These are phyloP conservation scores for Sebastes itinus DNA, from an alignment of 2,797 vertebrate species.

Conservation along the genomic window DNA sequence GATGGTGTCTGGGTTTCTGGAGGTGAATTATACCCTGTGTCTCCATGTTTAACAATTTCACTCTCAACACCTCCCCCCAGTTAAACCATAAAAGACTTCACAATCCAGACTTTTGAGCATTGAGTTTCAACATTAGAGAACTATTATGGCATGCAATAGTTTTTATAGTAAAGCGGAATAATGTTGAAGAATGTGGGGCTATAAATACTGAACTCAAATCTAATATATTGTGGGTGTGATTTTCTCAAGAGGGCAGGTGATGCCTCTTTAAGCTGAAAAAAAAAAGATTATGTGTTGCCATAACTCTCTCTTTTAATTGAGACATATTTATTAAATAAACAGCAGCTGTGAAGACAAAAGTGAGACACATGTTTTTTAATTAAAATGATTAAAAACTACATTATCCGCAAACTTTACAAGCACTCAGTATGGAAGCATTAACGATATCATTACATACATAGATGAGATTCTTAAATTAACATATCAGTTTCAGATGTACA, in stretches of 20 bases:
- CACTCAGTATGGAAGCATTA: slow-evolving; percentile 79
- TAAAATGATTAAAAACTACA: slow-evolving; percentile 88
- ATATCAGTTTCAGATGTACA: slow-evolving; percentile 80
- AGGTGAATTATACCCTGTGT: slow-evolving; percentile 23
- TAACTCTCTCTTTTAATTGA: not conserved
- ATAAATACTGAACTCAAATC: slow-evolving; percentile 22
- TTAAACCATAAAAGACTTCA: slow-evolving; percentile 38
- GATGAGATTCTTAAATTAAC: slow-evolving; percentile 82
- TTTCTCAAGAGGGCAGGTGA: not conserved
- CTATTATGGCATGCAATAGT: slow-evolving; percentile 17
- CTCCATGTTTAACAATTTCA: slow-evolving; percentile 32
- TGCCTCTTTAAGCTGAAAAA: not conserved
- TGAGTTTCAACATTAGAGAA: slow-evolving; percentile 43
- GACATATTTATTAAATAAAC: slow-evolving; percentile 4
- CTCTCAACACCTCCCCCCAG: slow-evolving; percentile 21
- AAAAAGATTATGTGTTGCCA: not conserved
- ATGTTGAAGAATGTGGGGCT: slow-evolving; percentile 42
- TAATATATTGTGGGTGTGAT: slow-evolving; percentile 12
- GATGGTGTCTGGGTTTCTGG: slow-evolving; percentile 30
- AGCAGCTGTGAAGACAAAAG: slow-evolving; percentile 31
- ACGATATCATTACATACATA: slow-evolving; percentile 76
- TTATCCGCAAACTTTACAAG: slow-evolving; percentile 85
- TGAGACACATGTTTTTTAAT: slow-evolving; percentile 82
- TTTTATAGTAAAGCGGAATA: slow-evolving; percentile 39
- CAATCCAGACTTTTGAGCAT: slow-evolving; percentile 28